phyloP scores from a whole-genome alignment of 2,888 invertebrate species.

The Antitype chi region DNA sequence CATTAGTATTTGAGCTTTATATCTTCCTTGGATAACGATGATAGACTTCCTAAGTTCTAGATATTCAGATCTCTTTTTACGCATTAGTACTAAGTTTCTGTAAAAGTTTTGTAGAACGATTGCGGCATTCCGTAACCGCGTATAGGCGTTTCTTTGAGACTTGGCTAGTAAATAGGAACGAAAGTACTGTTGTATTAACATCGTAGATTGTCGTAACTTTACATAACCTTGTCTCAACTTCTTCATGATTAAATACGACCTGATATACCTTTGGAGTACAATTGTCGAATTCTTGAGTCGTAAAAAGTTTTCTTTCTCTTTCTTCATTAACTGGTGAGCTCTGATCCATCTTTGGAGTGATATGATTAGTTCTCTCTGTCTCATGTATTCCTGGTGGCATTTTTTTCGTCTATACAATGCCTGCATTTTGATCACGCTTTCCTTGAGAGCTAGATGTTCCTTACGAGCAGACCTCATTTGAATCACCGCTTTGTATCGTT shows the following conservation, averaged over 20 bases:
- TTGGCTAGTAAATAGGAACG: conserved; percentile 60
- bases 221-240: conserved; percentile 60
- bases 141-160: conserved; percentile 38
- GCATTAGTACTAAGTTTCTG: conserved; percentile 81
- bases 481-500: conserved; percentile 76
- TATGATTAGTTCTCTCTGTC: conserved; percentile 76
- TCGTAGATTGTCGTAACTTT: conserved; percentile 61
- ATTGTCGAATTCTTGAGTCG: conserved; percentile 78
- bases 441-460: conserved; percentile 76
- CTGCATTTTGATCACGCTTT: conserved; percentile 85
- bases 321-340: conserved; percentile 81
- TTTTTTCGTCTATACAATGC: conserved; percentile 84
- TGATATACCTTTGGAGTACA: conserved; percentile 86
- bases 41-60: conserved; percentile 69
- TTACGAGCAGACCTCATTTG: conserved; percentile 79
- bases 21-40: conserved; percentile 79
- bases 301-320: conserved; percentile 79
- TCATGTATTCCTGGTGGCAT: conserved; percentile 80
- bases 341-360: conserved; percentile 89
- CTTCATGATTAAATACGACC: conserved; percentile 72
- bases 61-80: conserved; percentile 72
- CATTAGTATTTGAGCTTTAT: conserved; percentile 80
- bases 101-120: conserved; percentile 87
- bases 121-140: conserved; percentile 70
- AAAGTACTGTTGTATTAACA: conserved; percentile 73